Conservation (phyloP, 2,113 vertebrate species). For the Origma solitaria region DNA sequence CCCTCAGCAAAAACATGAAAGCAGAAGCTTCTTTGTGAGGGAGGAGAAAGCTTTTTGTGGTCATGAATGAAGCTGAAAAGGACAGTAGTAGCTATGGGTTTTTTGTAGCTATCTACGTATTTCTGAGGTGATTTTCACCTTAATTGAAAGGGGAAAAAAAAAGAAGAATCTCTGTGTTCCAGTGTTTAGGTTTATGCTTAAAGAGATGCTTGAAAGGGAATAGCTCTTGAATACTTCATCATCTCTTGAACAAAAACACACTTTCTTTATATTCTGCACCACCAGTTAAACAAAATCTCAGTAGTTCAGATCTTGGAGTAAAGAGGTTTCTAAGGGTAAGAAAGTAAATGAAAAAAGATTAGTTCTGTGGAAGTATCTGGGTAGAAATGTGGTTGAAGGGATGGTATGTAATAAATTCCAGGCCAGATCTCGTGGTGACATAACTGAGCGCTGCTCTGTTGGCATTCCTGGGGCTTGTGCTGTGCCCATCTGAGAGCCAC, state of each 20-base stretch:
- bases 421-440: background rate
- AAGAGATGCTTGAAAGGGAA: background rate
- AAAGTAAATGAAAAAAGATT: background rate
- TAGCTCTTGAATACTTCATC: background rate
- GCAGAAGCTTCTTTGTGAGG: background rate
- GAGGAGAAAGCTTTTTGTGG: background rate
- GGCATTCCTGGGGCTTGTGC: background rate
- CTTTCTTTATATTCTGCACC: background rate
- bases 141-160: background rate
- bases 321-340: background rate
- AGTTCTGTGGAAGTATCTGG: background rate
- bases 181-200: background rate
- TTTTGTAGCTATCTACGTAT: background rate
- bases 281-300: background rate
- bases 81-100: background rate
- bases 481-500: background rate
- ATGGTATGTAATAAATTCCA: accelerated
- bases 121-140: background rate
- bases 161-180: background rate
- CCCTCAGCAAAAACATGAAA: background rate
- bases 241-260: background rate
- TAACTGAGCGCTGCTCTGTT: background rate
- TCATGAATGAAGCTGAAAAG: background rate
- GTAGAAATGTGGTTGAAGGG: background rate
- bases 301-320: background rate